Conservation (phyloP, 2,888 invertebrate species). For the Perdita meconis region DNA sequence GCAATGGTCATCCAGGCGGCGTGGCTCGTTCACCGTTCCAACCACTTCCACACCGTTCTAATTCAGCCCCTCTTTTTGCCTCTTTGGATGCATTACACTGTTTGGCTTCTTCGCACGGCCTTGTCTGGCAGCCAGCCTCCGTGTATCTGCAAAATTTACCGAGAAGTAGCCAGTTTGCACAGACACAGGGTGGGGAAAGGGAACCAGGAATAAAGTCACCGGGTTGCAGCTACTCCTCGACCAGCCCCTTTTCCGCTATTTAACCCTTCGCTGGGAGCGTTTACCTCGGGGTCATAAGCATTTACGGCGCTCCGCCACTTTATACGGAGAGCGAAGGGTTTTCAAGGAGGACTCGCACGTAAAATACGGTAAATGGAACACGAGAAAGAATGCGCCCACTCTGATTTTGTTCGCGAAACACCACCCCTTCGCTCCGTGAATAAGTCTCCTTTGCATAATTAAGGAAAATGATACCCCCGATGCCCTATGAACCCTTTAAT, state of each 20-base stretch:
- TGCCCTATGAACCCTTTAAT: slow-evolving; percentile 8
- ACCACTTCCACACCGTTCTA: slow-evolving; percentile 37
- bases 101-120: slow-evolving; percentile 62
- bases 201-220: slow-evolving; percentile 62
- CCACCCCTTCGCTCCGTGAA: slow-evolving; percentile 24
- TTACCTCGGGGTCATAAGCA: slow-evolving; percentile 51
- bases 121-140: slow-evolving; percentile 39
- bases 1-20: not conserved
- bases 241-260: slow-evolving; percentile 66
- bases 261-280: slow-evolving; percentile 60
- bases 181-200: not conserved
- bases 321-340: slow-evolving; percentile 36
- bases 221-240: slow-evolving; percentile 44
- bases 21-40: slow-evolving; percentile 8
- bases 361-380: slow-evolving; percentile 53
- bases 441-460: slow-evolving; percentile 44
- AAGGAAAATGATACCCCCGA: slow-evolving; percentile 9
- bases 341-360: slow-evolving; percentile 39
- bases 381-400: slow-evolving; percentile 32
- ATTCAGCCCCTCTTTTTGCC: slow-evolving; percentile 53
- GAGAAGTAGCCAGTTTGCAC: slow-evolving; percentile 40
- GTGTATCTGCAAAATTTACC: slow-evolving; percentile 60
- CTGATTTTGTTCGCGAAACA: slow-evolving; percentile 20
- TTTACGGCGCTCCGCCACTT: slow-evolving; percentile 55
- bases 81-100: slow-evolving; percentile 62